These are phyloP conservation scores for Cryptotis parvus DNA, from an alignment of 2,113 vertebrate genomes.

Conservation along the genomic window DNA sequence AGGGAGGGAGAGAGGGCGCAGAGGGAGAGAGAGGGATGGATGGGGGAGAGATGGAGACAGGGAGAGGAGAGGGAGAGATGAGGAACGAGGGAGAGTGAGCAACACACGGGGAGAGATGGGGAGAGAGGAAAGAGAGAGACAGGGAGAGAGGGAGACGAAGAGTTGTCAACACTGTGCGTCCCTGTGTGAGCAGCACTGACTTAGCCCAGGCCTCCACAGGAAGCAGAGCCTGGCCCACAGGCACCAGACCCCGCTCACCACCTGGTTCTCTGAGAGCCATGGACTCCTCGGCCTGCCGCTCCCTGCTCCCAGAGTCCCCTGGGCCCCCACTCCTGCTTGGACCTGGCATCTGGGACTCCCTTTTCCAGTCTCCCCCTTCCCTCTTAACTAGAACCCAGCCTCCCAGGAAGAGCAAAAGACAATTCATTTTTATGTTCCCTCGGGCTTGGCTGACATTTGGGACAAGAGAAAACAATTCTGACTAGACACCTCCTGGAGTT, in stretches of 20 bases:
- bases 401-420: not conserved
- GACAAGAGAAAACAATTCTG: not conserved
- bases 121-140: no score
- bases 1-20: no score
- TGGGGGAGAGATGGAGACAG: no score
- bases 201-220: not conserved
- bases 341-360: not conserved
- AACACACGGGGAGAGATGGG: no score
- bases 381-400: not conserved
- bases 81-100: no score
- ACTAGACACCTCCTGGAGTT: not conserved
- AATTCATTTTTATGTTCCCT: not conserved
- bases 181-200: accelerated
- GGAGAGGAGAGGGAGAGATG: no score
- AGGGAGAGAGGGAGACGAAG: no score
- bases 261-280: accelerated
- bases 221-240: not conserved
- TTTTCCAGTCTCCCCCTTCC: not conserved
- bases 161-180: accelerated
- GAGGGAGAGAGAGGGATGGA: no score
- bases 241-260: no score
- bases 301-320: not conserved
- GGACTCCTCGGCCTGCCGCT: no score
- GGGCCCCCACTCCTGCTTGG: not conserved
- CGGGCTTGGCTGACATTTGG: not conserved